Base-by-base conservation (phyloP, 2,888 invertebrate genomes). In the Standfussiana lucernea region DNA sequence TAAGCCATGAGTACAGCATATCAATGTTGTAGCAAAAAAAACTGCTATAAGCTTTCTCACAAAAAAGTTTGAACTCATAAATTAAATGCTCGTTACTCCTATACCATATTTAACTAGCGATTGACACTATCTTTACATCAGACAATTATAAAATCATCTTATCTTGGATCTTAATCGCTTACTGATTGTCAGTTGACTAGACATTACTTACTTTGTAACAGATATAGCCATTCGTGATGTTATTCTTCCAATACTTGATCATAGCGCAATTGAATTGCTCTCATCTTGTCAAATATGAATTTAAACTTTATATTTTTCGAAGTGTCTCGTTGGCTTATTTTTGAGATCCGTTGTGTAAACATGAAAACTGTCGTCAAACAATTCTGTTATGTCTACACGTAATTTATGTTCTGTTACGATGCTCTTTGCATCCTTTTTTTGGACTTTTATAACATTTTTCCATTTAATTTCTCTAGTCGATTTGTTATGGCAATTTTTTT, bases 71-170 rank as follows among this genome's bases (percentile, higher is more conserved):
- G 45, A 78, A 50, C 50, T 72, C 47, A 28, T 78, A 61, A 65
- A 72, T 81, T 45, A 69, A 8, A 40, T n/a, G 15, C 28, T 78
- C 24, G 59, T 61, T 79, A 53, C 68, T 28, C 37, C 24, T 59
- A 10, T 7, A 7, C 66, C 37, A 61, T 77, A 77, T 42, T 56
- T n/a, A 50, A 77, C 6, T 7, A 15, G n/a, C 69, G 50, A 72
- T 72, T 40, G 72, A 69, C 68, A 72, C n/a, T 79, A 83, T 83
- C 79, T 64, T 40, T 5, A n/a, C 8, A 80, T 83, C 83, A 40
- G 18, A 21, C 53, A 67, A 53, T 66, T 74, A 66, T 81, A 75
- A 24, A 24, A 42, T 56, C 24, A 32, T 53, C n/a, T 42, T 67
- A 73, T 67, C 32, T 42, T 56, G 24, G n/a, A 73, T 79, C 15